A percentile compares a stretch with the other conserved stretches of the same genome.
Evolutionary conservation across 1,140 invertebrate species (phyloP).

Genomic region (Lamellibrachia luymesi): DNA sequence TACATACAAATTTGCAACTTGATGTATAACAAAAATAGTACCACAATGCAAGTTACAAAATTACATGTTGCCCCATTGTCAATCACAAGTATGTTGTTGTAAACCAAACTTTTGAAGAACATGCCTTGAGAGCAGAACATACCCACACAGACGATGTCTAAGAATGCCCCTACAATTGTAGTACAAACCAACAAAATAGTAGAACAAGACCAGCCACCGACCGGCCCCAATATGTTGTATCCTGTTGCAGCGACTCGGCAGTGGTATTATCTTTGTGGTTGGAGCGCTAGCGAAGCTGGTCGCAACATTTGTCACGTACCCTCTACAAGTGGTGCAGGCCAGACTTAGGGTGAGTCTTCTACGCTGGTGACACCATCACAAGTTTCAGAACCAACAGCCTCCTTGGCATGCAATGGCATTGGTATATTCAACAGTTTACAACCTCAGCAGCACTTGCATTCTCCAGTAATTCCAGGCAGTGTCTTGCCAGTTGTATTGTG

Average conservation of each 20-base stretch:
- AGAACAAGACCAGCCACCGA: not conserved
- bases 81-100: not conserved
- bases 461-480: not conserved
- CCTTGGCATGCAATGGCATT: not conserved
- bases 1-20: too few species aligned
- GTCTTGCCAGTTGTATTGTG: not conserved
- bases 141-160: not conserved
- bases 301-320: conserved; percentile 82
- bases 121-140: not conserved
- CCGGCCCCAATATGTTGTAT: not conserved
- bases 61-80: too few species aligned
- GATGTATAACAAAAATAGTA: too few species aligned
- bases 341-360: conserved; percentile 67
- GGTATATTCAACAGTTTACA: not conserved
- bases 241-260: not conserved
- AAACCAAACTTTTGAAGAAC: not conserved
- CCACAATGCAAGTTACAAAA: too few species aligned
- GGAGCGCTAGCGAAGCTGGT: conserved; percentile 79
- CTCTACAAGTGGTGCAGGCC: conserved; percentile 82
- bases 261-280: conserved; percentile 62
- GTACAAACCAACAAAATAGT: not conserved
- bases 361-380: not conserved
- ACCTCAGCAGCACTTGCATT: not conserved
- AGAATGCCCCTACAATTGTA: not conserved
- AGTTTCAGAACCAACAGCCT: not conserved